Evolutionary conservation across 2,797 vertebrate species (phyloP), one percentile per base, ranked within the genome.

Genomic region (Hipposideros larvatus): DNA sequence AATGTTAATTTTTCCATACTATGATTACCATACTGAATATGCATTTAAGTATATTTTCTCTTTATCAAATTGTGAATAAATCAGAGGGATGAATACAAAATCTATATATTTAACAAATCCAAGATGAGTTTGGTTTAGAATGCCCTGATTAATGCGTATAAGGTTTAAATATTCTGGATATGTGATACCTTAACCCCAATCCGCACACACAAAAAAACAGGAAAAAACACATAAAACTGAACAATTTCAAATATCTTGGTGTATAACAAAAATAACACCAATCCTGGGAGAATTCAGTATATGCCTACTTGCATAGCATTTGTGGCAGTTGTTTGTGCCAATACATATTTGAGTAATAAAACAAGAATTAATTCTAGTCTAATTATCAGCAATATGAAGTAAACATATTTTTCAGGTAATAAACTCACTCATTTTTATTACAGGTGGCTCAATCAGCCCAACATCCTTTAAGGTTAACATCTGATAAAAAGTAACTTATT

Each of bases 11-110:
- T 61, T 93, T 71, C 26, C 24, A 80, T 66, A 80, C 68, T 55
- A 74, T 70, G 66, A 43, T 75, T 75, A 24, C 18, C 82, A 3
- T 34, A 21, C 6, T 61, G 28, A 59, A 28, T 55, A 88, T 70
- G 11, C 11, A 63, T 80, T 79, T 63, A 65, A 86, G 4, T 53
- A 22, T 59, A 75, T 53, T 87, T 80, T 63, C 21, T 85, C 26
- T 77, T 87, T 77, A 80, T 14, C 14, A 92, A 88, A 53, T 87
- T 93, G 19, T 74, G 41, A 85, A 59, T 82, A 66, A 90, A 74
- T 88, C 57, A 53, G 26, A 90, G 75, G 14, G 14, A 83, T 85
- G 22, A 73, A 10, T 24, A 11, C 11, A 61, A 48, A 79, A 55
- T 83, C 31, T 89, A 11, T 24, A 28, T 70, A 70, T 43, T 87